Evolutionary conservation across 2,888 invertebrate species (phyloP).

Genomic region (Phengaris alcon): DNA sequence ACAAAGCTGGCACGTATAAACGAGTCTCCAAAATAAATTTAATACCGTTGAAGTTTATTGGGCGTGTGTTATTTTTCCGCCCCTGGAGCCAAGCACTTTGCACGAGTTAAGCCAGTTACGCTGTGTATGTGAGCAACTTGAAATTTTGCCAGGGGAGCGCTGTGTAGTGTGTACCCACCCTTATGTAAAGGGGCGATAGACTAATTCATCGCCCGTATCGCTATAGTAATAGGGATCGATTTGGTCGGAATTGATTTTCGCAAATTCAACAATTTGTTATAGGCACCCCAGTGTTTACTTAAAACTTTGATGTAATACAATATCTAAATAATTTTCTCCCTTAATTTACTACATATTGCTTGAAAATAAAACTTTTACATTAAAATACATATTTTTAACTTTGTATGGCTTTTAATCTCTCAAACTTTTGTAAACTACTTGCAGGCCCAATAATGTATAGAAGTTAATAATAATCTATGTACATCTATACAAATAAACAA

Average conservation of each 20-base stretch:
- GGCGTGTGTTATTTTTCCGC: slow-evolving; percentile 8
- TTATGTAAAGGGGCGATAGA: background rate
- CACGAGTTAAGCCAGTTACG: slow-evolving; percentile 18
- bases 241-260: background rate
- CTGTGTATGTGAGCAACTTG: slow-evolving; percentile 9
- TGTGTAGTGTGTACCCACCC: background rate
- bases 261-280: background rate
- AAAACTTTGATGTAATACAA: slow-evolving; percentile 18
- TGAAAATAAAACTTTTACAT: background rate
- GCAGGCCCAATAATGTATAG: too few species aligned
- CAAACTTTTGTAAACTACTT: too few species aligned
- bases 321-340: background rate
- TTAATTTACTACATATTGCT: background rate
- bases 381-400: too few species aligned
- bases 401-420: too few species aligned
- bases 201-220: background rate
- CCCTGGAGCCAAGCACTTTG: background rate
- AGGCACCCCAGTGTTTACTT: background rate
- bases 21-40: background rate
- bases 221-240: background rate
- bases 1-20: background rate
- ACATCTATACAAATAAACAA: too few species aligned
- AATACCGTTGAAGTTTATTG: background rate
- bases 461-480: too few species aligned
- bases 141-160: slow-evolving; percentile 23